Percentiles rank a stretch among this genome's conserved stretches.
phyloP scores from a whole-genome alignment of 2,113 vertebrate species.

The Pachypanchax playfairii region DNA sequence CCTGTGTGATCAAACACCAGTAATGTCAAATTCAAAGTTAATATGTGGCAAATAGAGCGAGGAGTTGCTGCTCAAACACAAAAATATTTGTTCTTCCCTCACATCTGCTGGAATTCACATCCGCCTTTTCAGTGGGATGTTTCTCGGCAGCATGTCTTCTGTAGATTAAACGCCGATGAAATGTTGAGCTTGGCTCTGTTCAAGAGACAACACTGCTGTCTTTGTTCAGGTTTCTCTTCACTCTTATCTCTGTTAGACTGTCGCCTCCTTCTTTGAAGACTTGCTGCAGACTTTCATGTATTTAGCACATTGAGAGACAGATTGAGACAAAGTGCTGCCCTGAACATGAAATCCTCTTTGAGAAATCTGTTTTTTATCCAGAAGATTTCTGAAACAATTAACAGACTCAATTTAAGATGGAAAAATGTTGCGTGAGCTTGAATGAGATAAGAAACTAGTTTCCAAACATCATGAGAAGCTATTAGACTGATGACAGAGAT shows the following conservation, averaged over 20 bases:
- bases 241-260: conserved; percentile 56
- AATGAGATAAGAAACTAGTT: too few species aligned
- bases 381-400: neutral
- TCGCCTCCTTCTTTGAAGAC: conserved; percentile 26
- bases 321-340: neutral
- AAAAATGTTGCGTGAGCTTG: too few species aligned
- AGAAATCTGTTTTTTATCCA: neutral
- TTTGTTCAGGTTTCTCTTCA: conserved; percentile 62
- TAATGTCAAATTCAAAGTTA: conserved; percentile 39
- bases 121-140: conserved; percentile 21
- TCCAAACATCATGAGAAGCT: too few species aligned
- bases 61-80: conserved; percentile 23
- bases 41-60: neutral
- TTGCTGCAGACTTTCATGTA: neutral
- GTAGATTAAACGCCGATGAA: conserved; percentile 58
- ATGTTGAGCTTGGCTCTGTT: conserved; percentile 44
- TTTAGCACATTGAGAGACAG: neutral
- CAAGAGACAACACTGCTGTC: conserved; percentile 60
- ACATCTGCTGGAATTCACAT: conserved; percentile 59
- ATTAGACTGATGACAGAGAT: too few species aligned
- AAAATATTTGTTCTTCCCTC: conserved; percentile 40
- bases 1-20: conserved; percentile 20
- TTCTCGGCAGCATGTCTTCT: conserved; percentile 50
- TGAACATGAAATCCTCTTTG: neutral
- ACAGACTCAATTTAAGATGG: neutral